These are phyloP conservation scores for Zaprionus africanus DNA, from an alignment of 1,140 invertebrate genomes.

Conservation along the genomic window DNA sequence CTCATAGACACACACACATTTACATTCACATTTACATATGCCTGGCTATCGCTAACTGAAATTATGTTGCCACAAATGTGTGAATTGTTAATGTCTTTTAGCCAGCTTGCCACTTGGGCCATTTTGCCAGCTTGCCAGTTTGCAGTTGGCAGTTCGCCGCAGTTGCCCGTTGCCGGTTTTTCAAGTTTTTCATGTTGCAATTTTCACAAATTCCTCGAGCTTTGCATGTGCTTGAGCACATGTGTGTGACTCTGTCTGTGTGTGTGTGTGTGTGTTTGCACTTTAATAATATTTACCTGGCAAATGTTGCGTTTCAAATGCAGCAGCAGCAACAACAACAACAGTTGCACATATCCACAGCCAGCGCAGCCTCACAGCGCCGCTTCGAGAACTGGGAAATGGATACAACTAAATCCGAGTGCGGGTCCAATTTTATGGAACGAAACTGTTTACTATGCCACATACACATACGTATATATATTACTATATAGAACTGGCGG, in stretches of 20 bases:
- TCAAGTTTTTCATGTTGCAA: slow-evolving; percentile 74
- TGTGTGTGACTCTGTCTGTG: neutral
- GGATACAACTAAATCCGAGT: slow-evolving; percentile 35
- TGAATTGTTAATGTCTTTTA: slow-evolving; percentile 78
- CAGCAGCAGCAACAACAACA: slow-evolving; percentile 31
- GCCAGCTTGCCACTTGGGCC: slow-evolving; percentile 60
- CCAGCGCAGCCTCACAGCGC: neutral
- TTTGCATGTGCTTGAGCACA: slow-evolving; percentile 17
- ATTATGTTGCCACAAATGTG: slow-evolving; percentile 79
- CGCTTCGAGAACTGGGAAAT: slow-evolving; percentile 10
- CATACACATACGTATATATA: neutral
- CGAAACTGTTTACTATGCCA: slow-evolving; percentile 5
- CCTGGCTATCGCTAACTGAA: slow-evolving; percentile 58
- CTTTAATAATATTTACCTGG: slow-evolving; percentile 64
- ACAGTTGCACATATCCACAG: slow-evolving; percentile 39
- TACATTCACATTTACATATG: neutral
- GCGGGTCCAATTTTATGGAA: slow-evolving; percentile 54
- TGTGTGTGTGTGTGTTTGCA: slow-evolving; percentile 19
- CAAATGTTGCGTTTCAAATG: slow-evolving; percentile 42
- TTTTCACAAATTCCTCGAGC: slow-evolving; percentile 56
- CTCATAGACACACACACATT: neutral
- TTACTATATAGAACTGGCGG: neutral
- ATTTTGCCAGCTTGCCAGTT: slow-evolving; percentile 58
- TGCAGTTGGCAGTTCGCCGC: slow-evolving; percentile 38
- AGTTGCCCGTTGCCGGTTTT: slow-evolving; percentile 68